Base-by-base conservation (phyloP, 1,140 invertebrate species). In the Drepana arcuata region DNA sequence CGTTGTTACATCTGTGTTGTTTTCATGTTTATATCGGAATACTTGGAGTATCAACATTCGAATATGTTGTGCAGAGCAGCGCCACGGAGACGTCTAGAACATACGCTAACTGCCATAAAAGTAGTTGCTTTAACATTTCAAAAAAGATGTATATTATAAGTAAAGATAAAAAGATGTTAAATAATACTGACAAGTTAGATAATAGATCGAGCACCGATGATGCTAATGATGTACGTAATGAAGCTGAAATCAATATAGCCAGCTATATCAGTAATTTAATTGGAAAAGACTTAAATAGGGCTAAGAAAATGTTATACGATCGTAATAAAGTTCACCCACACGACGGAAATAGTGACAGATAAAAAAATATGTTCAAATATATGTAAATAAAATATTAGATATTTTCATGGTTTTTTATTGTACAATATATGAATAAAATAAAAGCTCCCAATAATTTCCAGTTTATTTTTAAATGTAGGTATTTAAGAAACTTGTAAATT, bases 1-100 rank as follows among this genome's bases (percentile, higher is more conserved):
- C 97, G 12, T 84, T 98, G 6, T 83, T 94, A 11, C 95, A 98
- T 83, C 84, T 98, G 13, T 93, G 93, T 65, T 91, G 92, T 67
- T 96, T 96, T 78, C 94, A 96, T 77, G 88, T 94, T 26, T 96
- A 95, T 74, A 94, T 95, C 61, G 91, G 90, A 5, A 88, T 90
- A 44, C 78, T 94, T 34, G 94, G 94, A 0, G 78, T 96, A 10
- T 95, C 94, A 3, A 97, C 95, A 0, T 97, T 95, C 72, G 95
- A 96, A 68, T 97, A 95, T 68, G 91, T 94, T 26, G 41, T 59
- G 14, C 52, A 42, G 16, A 56, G 44, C 26, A 35, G 39, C 14
- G 38, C 30, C 10, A 5, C 42, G 1, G 14, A 37, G 27, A 11
- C 38, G 13, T 24, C 28, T 2, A 30, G 28, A 12, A 30, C 12